A percentile compares a stretch with the other conserved stretches of the same genome.
phyloP scores from a whole-genome alignment of 1,140 invertebrate genomes.

The Drosophila miranda region DNA sequence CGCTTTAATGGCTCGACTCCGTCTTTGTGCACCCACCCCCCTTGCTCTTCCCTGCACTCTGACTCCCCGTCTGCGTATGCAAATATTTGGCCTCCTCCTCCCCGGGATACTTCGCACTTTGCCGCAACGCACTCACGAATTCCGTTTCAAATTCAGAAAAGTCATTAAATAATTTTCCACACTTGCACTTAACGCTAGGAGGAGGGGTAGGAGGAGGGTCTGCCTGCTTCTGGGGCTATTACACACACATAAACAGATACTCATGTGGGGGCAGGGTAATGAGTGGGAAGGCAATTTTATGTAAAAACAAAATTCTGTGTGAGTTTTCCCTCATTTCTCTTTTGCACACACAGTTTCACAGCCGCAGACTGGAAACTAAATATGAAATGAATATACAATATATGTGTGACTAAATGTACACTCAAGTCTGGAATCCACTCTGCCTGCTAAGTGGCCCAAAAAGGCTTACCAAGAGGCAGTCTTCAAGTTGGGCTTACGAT shows the following conservation, averaged over 20 bases:
- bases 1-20: constrained; percentile 11
- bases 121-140: constrained; percentile 73
- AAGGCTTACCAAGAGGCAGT: constrained; percentile 22
- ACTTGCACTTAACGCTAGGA: constrained; percentile 71
- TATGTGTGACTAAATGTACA: constrained; percentile 42
- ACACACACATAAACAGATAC: constrained; percentile 44
- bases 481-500: neutral
- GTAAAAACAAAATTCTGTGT: constrained; percentile 57
- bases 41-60: neutral
- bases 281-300: constrained; percentile 56
- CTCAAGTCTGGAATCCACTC: constrained; percentile 22
- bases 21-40: constrained; percentile 1
- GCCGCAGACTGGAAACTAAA: constrained; percentile 35
- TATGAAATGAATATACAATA: constrained; percentile 29
- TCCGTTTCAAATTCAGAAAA: constrained; percentile 81
- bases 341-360: constrained; percentile 12
- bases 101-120: constrained; percentile 22
- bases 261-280: constrained; percentile 40
- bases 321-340: constrained; percentile 17
- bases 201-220: neutral
- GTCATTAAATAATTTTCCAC: constrained; percentile 81
- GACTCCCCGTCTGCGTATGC: constrained; percentile 59
- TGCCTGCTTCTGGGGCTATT: no score
- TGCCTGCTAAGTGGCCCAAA: constrained; percentile 22
- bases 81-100: constrained; percentile 69